These are phyloP conservation scores for Dyspetes luteomarginatus DNA, from an alignment of 2,888 invertebrate species.

Conservation along the genomic window DNA sequence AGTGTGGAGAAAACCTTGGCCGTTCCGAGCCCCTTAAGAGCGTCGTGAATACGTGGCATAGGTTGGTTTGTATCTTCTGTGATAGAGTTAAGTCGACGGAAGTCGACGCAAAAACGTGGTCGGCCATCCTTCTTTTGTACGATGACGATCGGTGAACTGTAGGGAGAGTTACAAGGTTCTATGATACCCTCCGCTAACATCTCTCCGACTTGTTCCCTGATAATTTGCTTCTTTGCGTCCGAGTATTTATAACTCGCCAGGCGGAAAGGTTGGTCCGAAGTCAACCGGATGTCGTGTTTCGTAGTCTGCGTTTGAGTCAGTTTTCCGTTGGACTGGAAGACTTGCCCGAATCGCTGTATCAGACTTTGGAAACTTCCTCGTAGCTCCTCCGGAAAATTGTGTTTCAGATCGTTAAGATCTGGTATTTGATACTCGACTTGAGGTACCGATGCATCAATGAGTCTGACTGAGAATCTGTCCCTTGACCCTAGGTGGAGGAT, in stretches of 20 bases:
- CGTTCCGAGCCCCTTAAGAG: constrained; percentile 60
- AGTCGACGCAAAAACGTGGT: constrained; percentile 64
- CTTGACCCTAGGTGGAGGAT: too few relatives aligned
- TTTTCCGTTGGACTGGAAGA: not conserved
- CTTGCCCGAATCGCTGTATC: not conserved
- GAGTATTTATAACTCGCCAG: constrained; percentile 36
- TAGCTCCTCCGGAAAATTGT: not conserved
- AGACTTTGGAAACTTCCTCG: not conserved
- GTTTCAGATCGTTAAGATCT: not conserved
- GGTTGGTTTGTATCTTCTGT: constrained; percentile 63
- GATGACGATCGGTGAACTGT: constrained; percentile 62
- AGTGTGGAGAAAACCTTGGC: constrained; percentile 70
- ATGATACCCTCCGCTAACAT: constrained; percentile 65
- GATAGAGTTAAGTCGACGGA: constrained; percentile 66
- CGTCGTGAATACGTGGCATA: constrained; percentile 66
- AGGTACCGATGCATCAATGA: not conserved
- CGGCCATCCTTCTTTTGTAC: constrained; percentile 40
- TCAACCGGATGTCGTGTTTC: constrained; percentile 39
- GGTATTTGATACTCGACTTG: not conserved
- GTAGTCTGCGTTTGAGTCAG: constrained; percentile 10
- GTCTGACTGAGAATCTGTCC: not conserved
- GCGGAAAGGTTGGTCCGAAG: constrained; percentile 14
- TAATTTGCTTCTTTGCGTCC: constrained; percentile 14
- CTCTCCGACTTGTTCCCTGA: constrained; percentile 1
- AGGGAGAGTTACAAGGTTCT: constrained; percentile 56